A percentile compares a stretch with the other conserved stretches of the same genome.
phyloP scores from a whole-genome alignment of 2,113 vertebrate species.

The Oxyura jamaicensis region DNA sequence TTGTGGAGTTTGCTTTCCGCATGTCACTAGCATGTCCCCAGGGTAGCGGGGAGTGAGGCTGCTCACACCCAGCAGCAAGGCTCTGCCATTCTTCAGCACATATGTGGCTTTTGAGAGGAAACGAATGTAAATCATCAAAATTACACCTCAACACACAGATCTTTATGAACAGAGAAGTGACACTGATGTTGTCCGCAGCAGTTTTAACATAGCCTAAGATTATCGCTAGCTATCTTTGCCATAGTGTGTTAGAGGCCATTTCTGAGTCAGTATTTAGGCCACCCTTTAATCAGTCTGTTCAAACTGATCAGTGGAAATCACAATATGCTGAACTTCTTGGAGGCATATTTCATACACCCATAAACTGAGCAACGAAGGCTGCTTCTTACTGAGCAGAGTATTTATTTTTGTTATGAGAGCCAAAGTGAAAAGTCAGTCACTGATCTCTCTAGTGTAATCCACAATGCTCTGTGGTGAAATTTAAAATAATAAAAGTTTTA shows the following conservation, averaged over 20 bases:
- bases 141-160: rapidly evolving
- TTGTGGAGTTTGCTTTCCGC: too few species aligned
- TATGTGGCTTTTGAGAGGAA: rapidly evolving
- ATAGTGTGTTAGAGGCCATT: rapidly evolving
- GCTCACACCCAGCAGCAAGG: neutral
- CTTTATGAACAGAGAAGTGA: too few species aligned
- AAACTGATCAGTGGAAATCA: neutral
- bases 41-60: too few species aligned
- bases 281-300: neutral
- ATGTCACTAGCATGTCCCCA: too few species aligned
- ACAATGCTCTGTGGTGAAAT: rapidly evolving
- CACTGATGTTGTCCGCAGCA: rapidly evolving
- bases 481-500: neutral
- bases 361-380: neutral
- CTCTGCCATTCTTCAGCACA: rapidly evolving
- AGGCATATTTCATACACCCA: neutral
- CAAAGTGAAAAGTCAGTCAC: neutral
- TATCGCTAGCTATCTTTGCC: neutral
- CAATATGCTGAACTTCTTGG: neutral
- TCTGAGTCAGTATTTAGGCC: rapidly evolving
- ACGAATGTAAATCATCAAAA: rapidly evolving
- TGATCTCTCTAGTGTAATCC: neutral
- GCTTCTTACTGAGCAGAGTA: neutral
- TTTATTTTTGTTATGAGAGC: neutral
- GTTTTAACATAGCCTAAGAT: rapidly evolving